These are phyloP conservation scores for Pandion haliaetus DNA, from an alignment of 2,113 vertebrate genomes.

Conservation along the genomic window DNA sequence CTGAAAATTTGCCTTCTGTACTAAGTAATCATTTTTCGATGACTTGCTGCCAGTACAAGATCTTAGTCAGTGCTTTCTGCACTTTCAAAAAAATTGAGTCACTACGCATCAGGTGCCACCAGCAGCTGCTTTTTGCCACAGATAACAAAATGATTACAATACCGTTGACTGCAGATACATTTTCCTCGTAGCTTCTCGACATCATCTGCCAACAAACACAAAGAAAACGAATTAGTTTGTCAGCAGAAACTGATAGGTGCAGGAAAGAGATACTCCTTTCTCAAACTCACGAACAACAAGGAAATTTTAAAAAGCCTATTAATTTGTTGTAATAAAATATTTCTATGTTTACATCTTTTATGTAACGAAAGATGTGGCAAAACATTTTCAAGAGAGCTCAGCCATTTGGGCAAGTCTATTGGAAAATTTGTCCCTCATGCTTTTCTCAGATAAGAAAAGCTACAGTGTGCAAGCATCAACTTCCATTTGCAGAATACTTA, in stretches of 20 bases:
- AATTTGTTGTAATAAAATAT: not conserved
- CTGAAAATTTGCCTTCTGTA: not conserved
- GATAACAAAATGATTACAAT: not conserved
- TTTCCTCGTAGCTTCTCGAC: conserved; percentile 80
- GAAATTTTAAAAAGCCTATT: not conserved
- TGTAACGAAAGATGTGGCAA: not conserved
- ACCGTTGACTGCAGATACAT: conserved; percentile 82
- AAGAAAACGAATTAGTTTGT: conserved; percentile 45
- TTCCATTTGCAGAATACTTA: not conserved
- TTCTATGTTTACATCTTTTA: not conserved
- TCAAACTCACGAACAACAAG: not conserved
- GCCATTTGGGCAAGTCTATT: not conserved
- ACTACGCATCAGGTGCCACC: not conserved
- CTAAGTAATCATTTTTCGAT: not conserved
- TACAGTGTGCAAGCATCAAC: not conserved
- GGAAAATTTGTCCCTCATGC: not conserved
- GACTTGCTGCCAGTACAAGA: not conserved
- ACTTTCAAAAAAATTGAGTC: not conserved
- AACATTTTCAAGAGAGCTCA: not conserved
- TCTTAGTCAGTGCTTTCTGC: not conserved
- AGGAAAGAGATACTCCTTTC: not conserved
- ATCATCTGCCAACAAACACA: conserved; percentile 79
- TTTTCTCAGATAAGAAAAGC: not conserved
- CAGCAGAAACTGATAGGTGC: not conserved
- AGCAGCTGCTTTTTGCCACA: not conserved